Conservation (phyloP, 92 coral and sea anemone species). For the Parazoanthus swiftii region DNA sequence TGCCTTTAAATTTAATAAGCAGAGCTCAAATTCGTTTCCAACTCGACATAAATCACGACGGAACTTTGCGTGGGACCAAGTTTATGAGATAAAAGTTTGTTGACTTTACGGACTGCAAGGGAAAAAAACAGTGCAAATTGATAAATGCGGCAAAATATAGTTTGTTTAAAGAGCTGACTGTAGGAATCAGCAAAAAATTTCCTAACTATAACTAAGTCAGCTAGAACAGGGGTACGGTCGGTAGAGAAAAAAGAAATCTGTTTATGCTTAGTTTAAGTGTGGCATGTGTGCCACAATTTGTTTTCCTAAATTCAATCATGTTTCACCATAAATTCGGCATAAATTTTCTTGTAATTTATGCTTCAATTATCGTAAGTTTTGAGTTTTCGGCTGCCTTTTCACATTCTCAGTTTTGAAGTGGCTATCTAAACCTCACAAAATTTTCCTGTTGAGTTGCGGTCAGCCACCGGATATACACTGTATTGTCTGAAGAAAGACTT, state of each 20-base stretch:
- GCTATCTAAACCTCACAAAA: no score
- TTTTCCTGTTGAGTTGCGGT: no score
- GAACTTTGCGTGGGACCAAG: slow-evolving; percentile 16
- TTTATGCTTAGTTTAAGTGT: neutral
- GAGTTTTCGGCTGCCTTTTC: no score
- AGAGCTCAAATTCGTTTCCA: neutral
- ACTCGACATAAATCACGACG: neutral
- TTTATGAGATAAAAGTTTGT: slow-evolving; percentile 4
- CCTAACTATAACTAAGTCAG: neutral
- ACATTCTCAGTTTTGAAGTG: no score
- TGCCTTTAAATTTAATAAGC: neutral
- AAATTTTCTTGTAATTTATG: no score
- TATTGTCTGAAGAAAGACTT: neutral
- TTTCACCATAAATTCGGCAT: no score
- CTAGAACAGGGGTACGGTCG: neutral
- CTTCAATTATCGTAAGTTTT: no score
- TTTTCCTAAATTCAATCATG: no score
- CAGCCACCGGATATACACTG: neutral
- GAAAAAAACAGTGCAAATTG: neutral
- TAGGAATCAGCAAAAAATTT: neutral
- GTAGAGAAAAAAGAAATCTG: neutral
- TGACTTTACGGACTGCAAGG: neutral
- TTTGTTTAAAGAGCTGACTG: neutral
- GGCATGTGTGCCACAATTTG: no score
- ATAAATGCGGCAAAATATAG: neutral